These are phyloP conservation scores for Himalopsyche tibetana DNA, from an alignment of 2,888 invertebrate species.

Conservation along the genomic window DNA sequence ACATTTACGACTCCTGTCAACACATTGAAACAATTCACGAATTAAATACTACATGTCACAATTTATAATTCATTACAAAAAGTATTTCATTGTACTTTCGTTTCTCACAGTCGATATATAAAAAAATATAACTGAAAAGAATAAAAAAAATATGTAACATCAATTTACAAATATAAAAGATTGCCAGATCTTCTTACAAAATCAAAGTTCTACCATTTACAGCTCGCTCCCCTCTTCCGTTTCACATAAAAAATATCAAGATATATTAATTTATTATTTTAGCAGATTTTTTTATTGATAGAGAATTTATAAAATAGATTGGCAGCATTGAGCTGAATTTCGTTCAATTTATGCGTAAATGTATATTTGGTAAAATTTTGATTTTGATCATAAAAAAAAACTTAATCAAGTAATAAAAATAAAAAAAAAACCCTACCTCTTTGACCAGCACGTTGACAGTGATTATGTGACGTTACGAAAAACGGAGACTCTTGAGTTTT, in stretches of 20 bases:
- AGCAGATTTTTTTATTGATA: too few species aligned
- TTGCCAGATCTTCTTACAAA: constrained; percentile 11
- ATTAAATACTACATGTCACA: too few species aligned
- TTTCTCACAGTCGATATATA: background rate
- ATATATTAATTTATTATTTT: too few species aligned
- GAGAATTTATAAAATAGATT: too few species aligned
- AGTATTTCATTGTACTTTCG: background rate
- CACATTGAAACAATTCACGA: too few species aligned
- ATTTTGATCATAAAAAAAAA: constrained; percentile 2
- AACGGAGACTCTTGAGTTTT: background rate
- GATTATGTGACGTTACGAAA: constrained; percentile 21
- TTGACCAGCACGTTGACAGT: constrained; percentile 10
- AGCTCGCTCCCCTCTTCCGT: too few species aligned
- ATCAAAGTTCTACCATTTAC: background rate
- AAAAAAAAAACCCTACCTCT: background rate
- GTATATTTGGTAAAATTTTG: background rate
- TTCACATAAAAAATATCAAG: too few species aligned
- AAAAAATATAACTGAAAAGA: background rate
- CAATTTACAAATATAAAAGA: background rate
- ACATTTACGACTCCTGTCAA: too few species aligned
- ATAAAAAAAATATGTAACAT: background rate
- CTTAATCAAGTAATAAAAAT: background rate
- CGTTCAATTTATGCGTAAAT: too few species aligned
- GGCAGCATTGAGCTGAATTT: too few species aligned
- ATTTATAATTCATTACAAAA: too few species aligned